Conservation (phyloP, 2,888 invertebrate genomes). For the Drosophila barbarae region DNA sequence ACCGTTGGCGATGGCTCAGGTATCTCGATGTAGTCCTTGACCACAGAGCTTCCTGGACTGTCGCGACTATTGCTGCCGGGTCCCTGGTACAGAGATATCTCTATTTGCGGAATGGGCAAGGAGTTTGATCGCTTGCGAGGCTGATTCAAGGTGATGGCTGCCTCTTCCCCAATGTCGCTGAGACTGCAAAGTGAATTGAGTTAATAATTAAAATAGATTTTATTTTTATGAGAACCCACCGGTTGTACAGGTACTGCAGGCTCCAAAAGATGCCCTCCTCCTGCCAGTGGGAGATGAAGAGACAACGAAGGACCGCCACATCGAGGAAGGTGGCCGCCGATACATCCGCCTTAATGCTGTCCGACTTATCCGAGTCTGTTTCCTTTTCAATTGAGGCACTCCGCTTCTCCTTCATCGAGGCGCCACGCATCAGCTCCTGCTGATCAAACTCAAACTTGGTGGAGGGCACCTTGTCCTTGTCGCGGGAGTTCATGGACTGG, state of each 20-base stretch:
- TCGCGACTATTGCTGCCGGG: conserved; percentile 81
- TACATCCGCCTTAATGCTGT: conserved; percentile 81
- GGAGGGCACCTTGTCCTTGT: conserved; percentile 74
- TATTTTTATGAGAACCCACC: conserved; percentile 81
- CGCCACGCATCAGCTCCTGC: conserved; percentile 77
- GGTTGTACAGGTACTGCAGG: conserved; percentile 92
- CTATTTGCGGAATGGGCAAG: conserved; percentile 94
- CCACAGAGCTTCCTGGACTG: conserved; percentile 79
- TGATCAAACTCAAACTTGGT: conserved; percentile 80
- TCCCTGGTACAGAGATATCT: conserved; percentile 91
- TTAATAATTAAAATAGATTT: background rate
- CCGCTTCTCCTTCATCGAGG: conserved; percentile 77
- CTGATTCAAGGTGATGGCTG: conserved; percentile 86
- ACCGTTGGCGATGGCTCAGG: conserved; percentile 86
- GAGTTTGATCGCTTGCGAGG: conserved; percentile 95
- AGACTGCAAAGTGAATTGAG: conserved; percentile 81
- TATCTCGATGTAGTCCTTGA: conserved; percentile 89
- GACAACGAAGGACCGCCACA: conserved; percentile 95
- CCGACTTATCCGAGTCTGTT: conserved; percentile 84
- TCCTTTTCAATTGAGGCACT: conserved; percentile 88
- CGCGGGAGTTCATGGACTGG: conserved; percentile 77
- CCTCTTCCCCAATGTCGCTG: conserved; percentile 92
- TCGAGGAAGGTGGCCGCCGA: conserved; percentile 96
- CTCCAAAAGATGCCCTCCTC: conserved; percentile 99
- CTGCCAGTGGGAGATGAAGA: conserved; percentile 98